Evolutionary conservation across 2,888 invertebrate genomes (phyloP), one percentile per base, ranked within the genome.

Genomic region (Polyommatus iphigenia): DNA sequence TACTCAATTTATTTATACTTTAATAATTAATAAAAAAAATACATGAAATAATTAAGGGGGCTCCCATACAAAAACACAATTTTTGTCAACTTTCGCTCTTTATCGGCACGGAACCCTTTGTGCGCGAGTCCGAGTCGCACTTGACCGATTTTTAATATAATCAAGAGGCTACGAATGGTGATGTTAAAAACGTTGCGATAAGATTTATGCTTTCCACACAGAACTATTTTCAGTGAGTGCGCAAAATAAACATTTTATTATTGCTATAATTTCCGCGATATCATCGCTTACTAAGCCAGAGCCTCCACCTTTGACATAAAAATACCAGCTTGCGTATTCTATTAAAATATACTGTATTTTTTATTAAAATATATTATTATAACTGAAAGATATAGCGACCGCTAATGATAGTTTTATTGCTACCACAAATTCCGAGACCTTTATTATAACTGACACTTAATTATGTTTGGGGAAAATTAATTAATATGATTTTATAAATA

Each of bases 361-460:
- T 67, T 29, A 15, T 10, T 29, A 67, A 29, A 67, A 67, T 67
- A 67, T 67, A 67, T 29, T 67, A 29, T 32, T 67, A 67, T 67
- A 18, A 67, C 4, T 67, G 5, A 46, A 73, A 13, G 13, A 15
- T 10, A 73, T 73, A 41, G 73, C 46, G 2, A 46, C n/a, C 15
- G 41, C 67, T 73, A 20, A 73, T 46, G 73, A 41, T 46, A 46
- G 36, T 73, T 73, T 73, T 73, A 73, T 41, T 73, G 46, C 46
- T 10, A 15, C 46, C 73, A 73, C 73, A 73, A 73, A 73, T 73
- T 73, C 13, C 73, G 20, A 10, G 20, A 46, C 46, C 41, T 41
- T 73, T 73, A 73, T 73, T 73, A 73, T 20, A 46, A 46, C 46
- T 41, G 73, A 73, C 73, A 24, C 20, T 46, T 73, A 73, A 73